Conservation (phyloP, 2,113 vertebrate genomes). For the Petromus typicus region DNA sequence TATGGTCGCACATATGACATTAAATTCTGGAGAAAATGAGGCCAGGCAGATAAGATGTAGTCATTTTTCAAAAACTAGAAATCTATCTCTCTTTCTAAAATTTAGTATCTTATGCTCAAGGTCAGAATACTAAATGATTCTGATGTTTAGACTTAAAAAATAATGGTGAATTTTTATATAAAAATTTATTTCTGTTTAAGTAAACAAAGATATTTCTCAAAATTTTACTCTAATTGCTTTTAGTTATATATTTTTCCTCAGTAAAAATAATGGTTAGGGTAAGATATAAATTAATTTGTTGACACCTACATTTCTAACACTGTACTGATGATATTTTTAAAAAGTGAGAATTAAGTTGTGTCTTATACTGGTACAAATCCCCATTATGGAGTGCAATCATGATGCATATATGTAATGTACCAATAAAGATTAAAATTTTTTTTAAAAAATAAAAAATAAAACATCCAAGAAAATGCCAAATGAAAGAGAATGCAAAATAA, state of each 20-base stretch:
- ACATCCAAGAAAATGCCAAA: too few species aligned
- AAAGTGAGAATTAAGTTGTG: too few species aligned
- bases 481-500: too few species aligned
- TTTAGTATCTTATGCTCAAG: constrained; percentile 16
- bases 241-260: neutral
- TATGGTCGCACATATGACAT: neutral
- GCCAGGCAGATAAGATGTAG: neutral
- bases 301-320: neutral
- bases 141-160: neutral
- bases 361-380: too few species aligned
- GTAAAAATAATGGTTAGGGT: neutral
- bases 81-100: neutral
- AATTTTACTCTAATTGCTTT: neutral
- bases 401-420: too few species aligned
- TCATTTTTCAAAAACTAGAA: neutral
- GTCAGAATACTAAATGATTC: neutral
- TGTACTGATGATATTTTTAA: neutral
- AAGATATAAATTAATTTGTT: neutral
- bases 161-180: neutral
- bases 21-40: neutral
- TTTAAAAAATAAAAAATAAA: too few species aligned
- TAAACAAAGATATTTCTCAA: neutral
- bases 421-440: too few species aligned
- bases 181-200: neutral
- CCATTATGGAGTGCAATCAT: too few species aligned